Conservation (phyloP, 2,113 vertebrate genomes). For the Oryzias woworae region DNA sequence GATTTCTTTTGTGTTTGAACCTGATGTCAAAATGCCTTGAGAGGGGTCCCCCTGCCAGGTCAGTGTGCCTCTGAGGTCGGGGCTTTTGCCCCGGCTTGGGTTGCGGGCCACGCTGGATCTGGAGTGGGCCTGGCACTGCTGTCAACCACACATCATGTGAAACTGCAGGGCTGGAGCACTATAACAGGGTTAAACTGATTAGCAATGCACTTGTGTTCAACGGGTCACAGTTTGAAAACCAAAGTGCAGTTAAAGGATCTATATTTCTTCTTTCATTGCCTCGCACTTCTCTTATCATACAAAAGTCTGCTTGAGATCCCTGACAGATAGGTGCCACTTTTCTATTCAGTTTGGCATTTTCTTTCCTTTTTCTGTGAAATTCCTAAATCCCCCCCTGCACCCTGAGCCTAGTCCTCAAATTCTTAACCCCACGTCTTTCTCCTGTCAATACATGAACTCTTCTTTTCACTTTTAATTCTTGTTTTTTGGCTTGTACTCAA, state of each 20-base stretch:
- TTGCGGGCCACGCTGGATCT: constrained; percentile 60
- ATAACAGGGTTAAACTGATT: constrained; percentile 80
- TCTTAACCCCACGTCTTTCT: constrained; percentile 68
- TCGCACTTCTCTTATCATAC: constrained; percentile 60
- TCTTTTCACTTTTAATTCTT: constrained; percentile 70
- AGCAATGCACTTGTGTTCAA: constrained; percentile 77
- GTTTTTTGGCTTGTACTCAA: constrained; percentile 63
- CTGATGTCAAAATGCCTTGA: constrained; percentile 75
- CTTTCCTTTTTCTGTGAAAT: constrained; percentile 68
- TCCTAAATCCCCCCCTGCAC: constrained; percentile 70
- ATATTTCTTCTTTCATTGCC: constrained; percentile 66
- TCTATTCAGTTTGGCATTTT: constrained; percentile 61
- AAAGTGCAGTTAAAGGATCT: constrained; percentile 78
- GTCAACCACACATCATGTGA: constrained; percentile 76
- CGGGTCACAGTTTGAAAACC: constrained; percentile 77
- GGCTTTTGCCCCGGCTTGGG: constrained; percentile 75
- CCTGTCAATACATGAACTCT: constrained; percentile 73
- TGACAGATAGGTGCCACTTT: constrained; percentile 69
- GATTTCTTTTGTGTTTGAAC: constrained; percentile 71
- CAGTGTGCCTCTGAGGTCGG: constrained; percentile 73
- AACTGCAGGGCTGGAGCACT: constrained; percentile 63
- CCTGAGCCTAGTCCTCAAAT: constrained; percentile 65
- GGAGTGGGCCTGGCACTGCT: constrained; percentile 76
- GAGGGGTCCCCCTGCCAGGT: constrained; percentile 75
- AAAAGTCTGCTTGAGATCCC: constrained; percentile 67